Percentiles rank a stretch among this genome's conserved stretches.
phyloP scores from a whole-genome alignment of 2,113 vertebrate species.

The Caloenas nicobarica region DNA sequence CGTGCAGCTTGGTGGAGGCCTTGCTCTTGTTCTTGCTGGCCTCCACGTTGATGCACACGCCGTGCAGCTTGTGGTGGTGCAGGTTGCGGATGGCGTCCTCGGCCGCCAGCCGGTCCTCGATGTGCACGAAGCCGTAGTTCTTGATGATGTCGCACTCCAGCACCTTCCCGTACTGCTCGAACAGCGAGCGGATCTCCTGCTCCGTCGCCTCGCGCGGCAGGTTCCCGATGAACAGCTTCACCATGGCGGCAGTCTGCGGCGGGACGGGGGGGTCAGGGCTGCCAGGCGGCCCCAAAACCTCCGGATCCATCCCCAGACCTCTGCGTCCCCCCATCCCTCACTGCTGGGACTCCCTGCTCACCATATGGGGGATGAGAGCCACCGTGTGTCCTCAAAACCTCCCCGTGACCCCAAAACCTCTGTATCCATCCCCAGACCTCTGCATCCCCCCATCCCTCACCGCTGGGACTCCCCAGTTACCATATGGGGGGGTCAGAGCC shows the following conservation, averaged over 20 bases:
- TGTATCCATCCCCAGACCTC: too few relatives aligned
- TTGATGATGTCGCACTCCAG: slow-evolving; percentile 96
- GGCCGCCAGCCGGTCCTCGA: slow-evolving; percentile 82
- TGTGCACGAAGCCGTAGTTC: slow-evolving; percentile 97
- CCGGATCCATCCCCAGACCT: too few relatives aligned
- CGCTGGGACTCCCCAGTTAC: too few relatives aligned
- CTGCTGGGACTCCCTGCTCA: too few relatives aligned
- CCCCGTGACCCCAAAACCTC: too few relatives aligned
- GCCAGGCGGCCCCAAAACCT: too few relatives aligned
- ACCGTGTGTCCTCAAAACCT: too few relatives aligned
- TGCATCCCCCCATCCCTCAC: too few relatives aligned
- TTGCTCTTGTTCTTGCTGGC: slow-evolving; percentile 90
- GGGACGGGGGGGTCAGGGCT: too few relatives aligned
- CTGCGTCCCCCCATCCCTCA: too few relatives aligned
- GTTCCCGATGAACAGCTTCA: slow-evolving; percentile 98
- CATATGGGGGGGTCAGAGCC: too few relatives aligned
- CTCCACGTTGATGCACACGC: slow-evolving; percentile 93
- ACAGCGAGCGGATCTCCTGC: slow-evolving; percentile 89
- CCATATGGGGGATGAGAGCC: too few relatives aligned
- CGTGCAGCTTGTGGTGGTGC: slow-evolving; percentile 93
- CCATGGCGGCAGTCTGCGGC: slow-evolving; percentile 74
- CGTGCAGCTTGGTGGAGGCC: slow-evolving; percentile 92
- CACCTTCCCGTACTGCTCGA: slow-evolving; percentile 94
- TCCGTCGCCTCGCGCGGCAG: slow-evolving; percentile 89
- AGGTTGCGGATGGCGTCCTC: slow-evolving; percentile 93